Evolutionary conservation across 2,797 vertebrate species (phyloP), one percentile per base, ranked within the genome.

Genomic region (Limosa lapponica): DNA sequence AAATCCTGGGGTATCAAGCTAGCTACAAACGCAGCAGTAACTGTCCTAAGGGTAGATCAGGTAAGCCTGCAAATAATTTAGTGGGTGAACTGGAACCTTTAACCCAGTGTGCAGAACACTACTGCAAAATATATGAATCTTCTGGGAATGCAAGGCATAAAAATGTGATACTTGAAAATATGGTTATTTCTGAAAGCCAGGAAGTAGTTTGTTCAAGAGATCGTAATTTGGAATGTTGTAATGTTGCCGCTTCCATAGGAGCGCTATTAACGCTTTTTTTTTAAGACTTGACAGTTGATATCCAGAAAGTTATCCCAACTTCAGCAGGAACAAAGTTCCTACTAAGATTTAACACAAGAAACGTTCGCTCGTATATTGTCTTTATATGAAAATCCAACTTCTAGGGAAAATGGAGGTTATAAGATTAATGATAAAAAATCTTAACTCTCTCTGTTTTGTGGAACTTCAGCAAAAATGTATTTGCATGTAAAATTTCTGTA

Each of bases 41-140:
- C 99, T 73, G 99, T 99, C 20, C 98, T 99, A 61, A 97, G 99
- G 80, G 99, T 99, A 49, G 99, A 99, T 97, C 99, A 99, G 99
- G 99, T 99, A 87, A 95, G 98, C 13, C 71, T 32, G 39, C 4
- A 16, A 48, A 13, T 82, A 17, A 36, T 19, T 32, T 41, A 30
- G 12, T 4, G 9, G 20, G 59, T 80, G 72, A 92, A 59, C 20
- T 79, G 71, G 73, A 86, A 72, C 51, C 23, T 69, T 55, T 32
- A 81, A 51, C 36, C 54, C 11, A 1, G 8, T 9, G 14, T 25
- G 8, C 23, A 55, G 57, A 71, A 39, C 2, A 4, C 7, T 36
- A 24, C 15, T 46, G 25, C n/a, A 32, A 49, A 82, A 41, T 34
- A 41, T 0, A 3, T 34, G 37, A 78, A 54, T 39, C 34, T 62